Conservation (phyloP, 2,113 vertebrate genomes). For the Vulpes lagopus region DNA sequence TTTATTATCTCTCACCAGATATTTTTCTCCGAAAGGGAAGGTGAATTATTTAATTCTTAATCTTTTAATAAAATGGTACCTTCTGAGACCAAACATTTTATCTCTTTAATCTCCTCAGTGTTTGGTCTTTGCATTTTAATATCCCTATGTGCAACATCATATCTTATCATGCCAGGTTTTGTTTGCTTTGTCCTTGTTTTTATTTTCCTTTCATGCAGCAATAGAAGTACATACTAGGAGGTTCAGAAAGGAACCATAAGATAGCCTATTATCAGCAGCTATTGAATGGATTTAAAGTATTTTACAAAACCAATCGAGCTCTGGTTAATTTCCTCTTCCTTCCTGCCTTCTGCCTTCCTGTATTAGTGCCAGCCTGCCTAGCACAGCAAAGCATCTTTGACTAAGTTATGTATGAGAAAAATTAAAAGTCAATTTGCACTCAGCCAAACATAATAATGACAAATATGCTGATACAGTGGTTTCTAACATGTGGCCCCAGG, state of each 20-base stretch:
- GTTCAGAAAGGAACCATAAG: background rate
- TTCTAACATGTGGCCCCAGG: background rate
- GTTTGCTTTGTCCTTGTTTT: background rate
- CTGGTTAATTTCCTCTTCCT: background rate
- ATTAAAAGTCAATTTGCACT: background rate
- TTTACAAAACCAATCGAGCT: background rate
- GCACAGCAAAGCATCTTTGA: background rate
- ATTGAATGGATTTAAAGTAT: slow-evolving; percentile 1
- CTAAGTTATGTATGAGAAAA: background rate
- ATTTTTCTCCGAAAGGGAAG: background rate
- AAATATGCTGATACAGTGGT: background rate
- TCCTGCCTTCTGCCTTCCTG: background rate
- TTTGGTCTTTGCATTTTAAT: slow-evolving; percentile 28
- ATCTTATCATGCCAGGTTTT: background rate
- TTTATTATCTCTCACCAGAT: background rate
- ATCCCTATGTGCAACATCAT: background rate
- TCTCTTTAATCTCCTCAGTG: background rate
- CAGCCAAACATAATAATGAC: background rate
- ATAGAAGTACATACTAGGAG: background rate
- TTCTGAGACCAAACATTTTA: background rate
- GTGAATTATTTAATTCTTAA: slow-evolving; percentile 19
- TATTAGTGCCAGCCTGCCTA: background rate
- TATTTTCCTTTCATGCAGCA: background rate
- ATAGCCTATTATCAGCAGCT: background rate
- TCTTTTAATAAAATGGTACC: slow-evolving; percentile 4